Percentiles rank a stretch among this genome's conserved stretches.
These are phyloP conservation scores for Carcharodon carcharias DNA, from an alignment of 2,797 vertebrate species.

Conservation along the genomic window DNA sequence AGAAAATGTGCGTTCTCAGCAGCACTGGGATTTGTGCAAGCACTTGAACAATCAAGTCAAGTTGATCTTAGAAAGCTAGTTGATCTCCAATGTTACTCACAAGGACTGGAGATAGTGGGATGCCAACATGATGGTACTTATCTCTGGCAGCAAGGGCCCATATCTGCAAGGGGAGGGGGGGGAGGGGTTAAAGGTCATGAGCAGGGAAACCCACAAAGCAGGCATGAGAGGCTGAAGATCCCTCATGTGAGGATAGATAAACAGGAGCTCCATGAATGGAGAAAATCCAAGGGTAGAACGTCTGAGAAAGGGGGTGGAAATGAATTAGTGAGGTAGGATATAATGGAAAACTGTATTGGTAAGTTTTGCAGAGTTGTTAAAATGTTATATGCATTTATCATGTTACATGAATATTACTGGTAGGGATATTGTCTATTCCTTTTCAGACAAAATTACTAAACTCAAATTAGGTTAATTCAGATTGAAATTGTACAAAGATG, in stretches of 20 bases:
- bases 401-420: background rate
- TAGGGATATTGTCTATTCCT: background rate
- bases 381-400: background rate
- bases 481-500: background rate
- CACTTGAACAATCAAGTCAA: background rate
- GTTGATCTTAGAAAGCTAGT: background rate
- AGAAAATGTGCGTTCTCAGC: background rate
- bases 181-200: background rate
- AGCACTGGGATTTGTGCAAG: background rate
- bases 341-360: background rate
- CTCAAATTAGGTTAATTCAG: background rate
- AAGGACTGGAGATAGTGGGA: background rate
- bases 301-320: background rate
- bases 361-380: background rate
- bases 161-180: background rate
- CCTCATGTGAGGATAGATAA: background rate
- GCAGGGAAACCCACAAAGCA: background rate
- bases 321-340: background rate
- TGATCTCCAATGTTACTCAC: background rate
- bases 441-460: background rate
- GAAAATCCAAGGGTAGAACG: background rate
- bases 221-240: background rate
- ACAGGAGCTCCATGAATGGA: background rate
- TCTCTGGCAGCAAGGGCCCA: background rate
- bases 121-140: background rate